These are phyloP conservation scores for Drosophila anceps DNA, from an alignment of 2,888 invertebrate genomes.

Conservation along the genomic window DNA sequence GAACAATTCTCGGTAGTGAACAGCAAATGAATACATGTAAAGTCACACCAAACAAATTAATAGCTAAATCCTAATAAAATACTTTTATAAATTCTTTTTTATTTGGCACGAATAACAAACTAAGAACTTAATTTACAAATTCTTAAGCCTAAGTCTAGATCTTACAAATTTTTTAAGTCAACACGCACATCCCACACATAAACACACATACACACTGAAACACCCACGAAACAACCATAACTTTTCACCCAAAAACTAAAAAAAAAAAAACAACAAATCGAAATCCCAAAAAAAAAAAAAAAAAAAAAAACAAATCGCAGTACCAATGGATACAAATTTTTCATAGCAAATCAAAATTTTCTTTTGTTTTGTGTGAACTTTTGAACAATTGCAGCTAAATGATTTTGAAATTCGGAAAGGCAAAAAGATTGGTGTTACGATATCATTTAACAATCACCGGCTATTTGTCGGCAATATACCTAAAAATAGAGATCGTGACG, in stretches of 20 bases:
- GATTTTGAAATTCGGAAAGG: slow-evolving; percentile 99
- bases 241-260: slow-evolving; percentile 47
- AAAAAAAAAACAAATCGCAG: slow-evolving; percentile 51
- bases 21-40: slow-evolving; percentile 31
- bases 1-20: slow-evolving; percentile 49
- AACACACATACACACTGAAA: slow-evolving; percentile 14
- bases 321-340: slow-evolving; percentile 75
- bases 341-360: slow-evolving; percentile 80
- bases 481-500: slow-evolving; percentile 99
- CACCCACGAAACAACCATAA: slow-evolving; percentile 38
- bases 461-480: slow-evolving; percentile 99
- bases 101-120: slow-evolving; percentile 80
- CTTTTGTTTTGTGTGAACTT: slow-evolving; percentile 85
- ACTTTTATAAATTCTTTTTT: slow-evolving; percentile 69
- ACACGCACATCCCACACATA: slow-evolving; percentile 31
- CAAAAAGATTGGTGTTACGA: slow-evolving; percentile 99
- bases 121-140: slow-evolving; percentile 51
- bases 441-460: slow-evolving; percentile 99
- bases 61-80: slow-evolving; percentile 47
- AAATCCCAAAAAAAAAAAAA: slow-evolving; percentile 29
- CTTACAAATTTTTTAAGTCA: slow-evolving; percentile 40
- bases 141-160: slow-evolving; percentile 50
- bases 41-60: slow-evolving; percentile 21
- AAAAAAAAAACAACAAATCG: slow-evolving; percentile 37
- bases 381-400: slow-evolving; percentile 98